Percentiles rank a stretch among this genome's conserved stretches.
phyloP scores from a whole-genome alignment of 2,113 vertebrate genomes.

The Kobus ellipsiprymnus region DNA sequence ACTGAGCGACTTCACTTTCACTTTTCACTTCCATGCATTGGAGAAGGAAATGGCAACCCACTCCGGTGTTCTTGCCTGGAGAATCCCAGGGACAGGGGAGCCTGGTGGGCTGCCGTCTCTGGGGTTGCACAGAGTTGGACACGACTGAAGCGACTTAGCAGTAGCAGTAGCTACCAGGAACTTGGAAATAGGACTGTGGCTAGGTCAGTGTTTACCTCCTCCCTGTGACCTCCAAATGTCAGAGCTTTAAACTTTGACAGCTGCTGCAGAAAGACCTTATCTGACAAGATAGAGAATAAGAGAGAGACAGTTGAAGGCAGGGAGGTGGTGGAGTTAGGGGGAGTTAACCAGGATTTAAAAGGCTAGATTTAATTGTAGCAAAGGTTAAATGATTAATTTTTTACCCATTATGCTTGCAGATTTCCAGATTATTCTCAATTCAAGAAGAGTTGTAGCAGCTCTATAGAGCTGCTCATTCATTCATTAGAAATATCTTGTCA shows the following conservation, averaged over 20 bases:
- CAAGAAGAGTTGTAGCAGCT: neutral
- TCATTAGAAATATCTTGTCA: neutral
- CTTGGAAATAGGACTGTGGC: neutral
- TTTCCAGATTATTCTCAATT: neutral
- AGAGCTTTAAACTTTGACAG: neutral
- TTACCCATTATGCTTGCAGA: neutral
- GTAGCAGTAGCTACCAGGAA: neutral
- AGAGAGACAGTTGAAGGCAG: neutral
- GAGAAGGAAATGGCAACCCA: no score
- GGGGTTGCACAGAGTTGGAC: no score
- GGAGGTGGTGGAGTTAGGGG: neutral
- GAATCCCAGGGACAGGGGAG: no score
- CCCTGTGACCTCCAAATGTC: neutral
- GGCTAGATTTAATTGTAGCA: neutral
- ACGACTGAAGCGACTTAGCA: no score
- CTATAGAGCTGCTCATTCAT: neutral
- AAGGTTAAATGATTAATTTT: neutral
- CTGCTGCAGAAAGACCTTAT: neutral
- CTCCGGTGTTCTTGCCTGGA: no score
- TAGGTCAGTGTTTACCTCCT: neutral
- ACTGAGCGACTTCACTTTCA: no score
- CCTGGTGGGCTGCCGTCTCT: no score
- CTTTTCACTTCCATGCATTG: no score
- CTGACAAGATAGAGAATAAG: neutral
- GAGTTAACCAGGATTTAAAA: neutral